Base-by-base conservation (phyloP, 2,888 invertebrate genomes). In the Hyles lineata region DNA sequence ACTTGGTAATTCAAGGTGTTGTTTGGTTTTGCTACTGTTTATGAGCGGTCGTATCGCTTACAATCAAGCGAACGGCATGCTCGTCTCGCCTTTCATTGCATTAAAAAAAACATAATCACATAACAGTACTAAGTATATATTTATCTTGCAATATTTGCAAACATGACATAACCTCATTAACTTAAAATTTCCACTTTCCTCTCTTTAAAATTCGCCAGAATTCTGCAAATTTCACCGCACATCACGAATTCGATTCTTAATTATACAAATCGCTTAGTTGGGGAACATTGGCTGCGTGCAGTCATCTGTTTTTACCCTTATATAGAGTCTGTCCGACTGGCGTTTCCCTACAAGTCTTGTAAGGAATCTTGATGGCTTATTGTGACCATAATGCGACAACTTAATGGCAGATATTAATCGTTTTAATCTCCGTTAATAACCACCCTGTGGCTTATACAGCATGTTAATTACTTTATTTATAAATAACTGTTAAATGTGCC, bases 331-430 rank as follows among this genome's bases (percentile, higher is more conserved):
- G 52, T 8, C 62, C n/a, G 62, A 71, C 29, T 71, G 9, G 29
- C 52, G 50, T 52, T 71, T 71, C 50, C 61, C 62, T 59, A 77
- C 82, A 76, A 76, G 76, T 80, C 84, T 69, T 84, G 79, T 86
- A 89, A 76, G 89, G 89, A 81, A 87, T 81, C 85, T 87, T 86
- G 87, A 75, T 73, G 77, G 70, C 69, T 75, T 80, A 82, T 79
- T 82, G 86, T 86, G 86, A 83, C 90, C 88, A 90, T 87, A 84
- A 83, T 78, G 82, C 81, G 76, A 77, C 58, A 62, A 67, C 74
- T 62, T 82, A 83, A 84, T 83, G 85, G 82, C 81, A 80, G 82
- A 82, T 84, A 87, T 87, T 87, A 89, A 90, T 87, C 81, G 84
- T 70, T 76, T 82, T 85, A 87, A 88, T 87, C 82, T 83, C 77